A percentile compares a stretch with the other conserved stretches of the same genome.
phyloP scores from a whole-genome alignment of 2,113 vertebrate genomes.

The Nasalis larvatus region DNA sequence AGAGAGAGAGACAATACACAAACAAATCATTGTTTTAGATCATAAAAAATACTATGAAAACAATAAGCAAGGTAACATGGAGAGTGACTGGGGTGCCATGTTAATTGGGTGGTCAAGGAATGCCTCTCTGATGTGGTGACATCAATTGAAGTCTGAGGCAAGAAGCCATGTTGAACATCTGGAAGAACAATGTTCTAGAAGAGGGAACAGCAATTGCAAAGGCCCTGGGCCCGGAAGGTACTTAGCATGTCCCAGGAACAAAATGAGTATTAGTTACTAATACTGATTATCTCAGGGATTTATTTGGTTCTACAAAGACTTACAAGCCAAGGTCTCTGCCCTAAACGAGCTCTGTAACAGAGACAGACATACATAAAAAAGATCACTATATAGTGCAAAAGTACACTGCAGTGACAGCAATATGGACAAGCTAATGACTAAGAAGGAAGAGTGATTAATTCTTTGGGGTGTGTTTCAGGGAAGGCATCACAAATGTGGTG shows the following conservation, averaged over 20 bases:
- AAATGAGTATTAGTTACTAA: not conserved
- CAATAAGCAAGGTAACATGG: not conserved
- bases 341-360: not conserved
- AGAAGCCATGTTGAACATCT: not conserved
- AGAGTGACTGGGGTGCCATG: not conserved
- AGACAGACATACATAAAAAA: not conserved
- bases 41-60: not conserved
- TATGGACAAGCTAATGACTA: not conserved
- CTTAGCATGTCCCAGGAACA: not conserved
- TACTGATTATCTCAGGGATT: not conserved
- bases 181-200: not conserved
- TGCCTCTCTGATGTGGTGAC: not conserved
- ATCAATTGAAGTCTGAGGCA: not conserved
- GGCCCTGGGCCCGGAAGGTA: not conserved
- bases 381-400: not conserved
- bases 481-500: not conserved
- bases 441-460: not conserved
- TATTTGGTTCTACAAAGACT: not conserved
- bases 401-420: not conserved
- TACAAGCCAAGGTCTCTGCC: not conserved
- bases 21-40: not conserved
- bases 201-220: not conserved
- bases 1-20: not conserved
- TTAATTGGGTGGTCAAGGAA: not conserved
- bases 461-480: not conserved